phyloP scores from a whole-genome alignment of 2,797 vertebrate species.

The Lateolabrax maculatus region DNA sequence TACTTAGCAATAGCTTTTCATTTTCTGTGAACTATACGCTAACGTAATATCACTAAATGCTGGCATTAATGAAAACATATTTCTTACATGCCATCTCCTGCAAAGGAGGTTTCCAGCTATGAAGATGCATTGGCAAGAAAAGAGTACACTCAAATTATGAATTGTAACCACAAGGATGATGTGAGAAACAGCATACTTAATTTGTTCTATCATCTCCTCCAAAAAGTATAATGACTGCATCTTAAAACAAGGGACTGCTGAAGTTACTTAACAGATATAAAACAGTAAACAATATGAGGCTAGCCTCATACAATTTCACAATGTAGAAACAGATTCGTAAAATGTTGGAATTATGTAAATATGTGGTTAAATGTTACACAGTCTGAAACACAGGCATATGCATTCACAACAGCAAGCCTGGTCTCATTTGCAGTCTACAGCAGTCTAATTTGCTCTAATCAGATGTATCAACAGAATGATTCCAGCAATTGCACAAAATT shows the following conservation, averaged over 20 bases:
- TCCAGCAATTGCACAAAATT: conserved; percentile 56
- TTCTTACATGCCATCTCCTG: background rate
- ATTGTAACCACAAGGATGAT: background rate
- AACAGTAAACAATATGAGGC: conserved; percentile 12
- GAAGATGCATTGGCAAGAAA: background rate
- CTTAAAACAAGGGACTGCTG: background rate
- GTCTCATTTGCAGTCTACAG: conserved; percentile 57
- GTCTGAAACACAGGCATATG: conserved; percentile 18
- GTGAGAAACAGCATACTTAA: background rate
- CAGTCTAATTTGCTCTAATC: conserved; percentile 63
- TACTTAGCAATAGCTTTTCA: background rate
- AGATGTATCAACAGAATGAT: conserved; percentile 61
- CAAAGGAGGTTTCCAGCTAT: background rate
- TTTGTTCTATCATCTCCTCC: background rate
- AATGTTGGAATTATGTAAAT: conserved; percentile 33
- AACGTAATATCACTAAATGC: background rate
- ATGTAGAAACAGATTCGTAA: conserved; percentile 10
- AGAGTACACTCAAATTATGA: background rate
- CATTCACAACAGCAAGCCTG: conserved; percentile 32
- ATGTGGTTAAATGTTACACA: conserved; percentile 11
- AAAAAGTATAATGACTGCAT: conserved; percentile 9
- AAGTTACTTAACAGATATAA: conserved; percentile 19
- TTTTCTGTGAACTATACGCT: background rate
- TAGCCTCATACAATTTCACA: background rate
- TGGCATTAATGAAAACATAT: background rate